Evolutionary conservation across 2,888 invertebrate species (phyloP), one percentile per base, ranked within the genome.

Genomic region (Campaea margaritaria): DNA sequence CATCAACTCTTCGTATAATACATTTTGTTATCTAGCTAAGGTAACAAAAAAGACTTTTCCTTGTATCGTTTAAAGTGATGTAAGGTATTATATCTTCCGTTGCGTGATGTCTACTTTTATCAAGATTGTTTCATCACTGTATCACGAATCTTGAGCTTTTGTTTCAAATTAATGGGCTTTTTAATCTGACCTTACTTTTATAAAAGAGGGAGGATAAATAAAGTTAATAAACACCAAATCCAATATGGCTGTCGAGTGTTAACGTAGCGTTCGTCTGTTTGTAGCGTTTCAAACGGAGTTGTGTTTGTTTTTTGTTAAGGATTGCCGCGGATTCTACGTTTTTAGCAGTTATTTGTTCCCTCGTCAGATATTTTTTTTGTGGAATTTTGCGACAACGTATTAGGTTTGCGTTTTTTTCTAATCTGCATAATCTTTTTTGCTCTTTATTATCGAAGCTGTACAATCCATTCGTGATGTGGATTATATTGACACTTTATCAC

Each of bases 211-310:
- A 45, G 31, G 50, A 58, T 56, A 51, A 50, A 34, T 10, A 51
- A 10, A 44, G 62, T 70, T 64, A 68, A 65, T 72, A 60, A 68
- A 65, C 62, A 62, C 28, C 5, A 44, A 49, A 27, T 49, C 38
- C 62, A 55, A 62, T 60, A 54, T n/a, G 44, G 54, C 55, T 63
- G 63, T 64, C 50, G 53, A 66, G 38, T 46, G 53, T 64, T 62
- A 53, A 58, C 55, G 46, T 15, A 54, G 31, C 43, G 41, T 41
- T 73, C 44, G 31, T 47, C 47, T 50, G 47, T 34, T 36, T 34
- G 46, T 53, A 45, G 38, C 41, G 31, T n/a, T 44, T 36, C 42
- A 46, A 59, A 39, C 45, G 49, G 5, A 62, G 42, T 50, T 62
- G 34, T 47, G 50, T 59, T 58, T 48, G 46, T 48, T 45, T 39